phyloP scores from a whole-genome alignment of 2,797 vertebrate species.

The Gobionotothen gibberifrons region DNA sequence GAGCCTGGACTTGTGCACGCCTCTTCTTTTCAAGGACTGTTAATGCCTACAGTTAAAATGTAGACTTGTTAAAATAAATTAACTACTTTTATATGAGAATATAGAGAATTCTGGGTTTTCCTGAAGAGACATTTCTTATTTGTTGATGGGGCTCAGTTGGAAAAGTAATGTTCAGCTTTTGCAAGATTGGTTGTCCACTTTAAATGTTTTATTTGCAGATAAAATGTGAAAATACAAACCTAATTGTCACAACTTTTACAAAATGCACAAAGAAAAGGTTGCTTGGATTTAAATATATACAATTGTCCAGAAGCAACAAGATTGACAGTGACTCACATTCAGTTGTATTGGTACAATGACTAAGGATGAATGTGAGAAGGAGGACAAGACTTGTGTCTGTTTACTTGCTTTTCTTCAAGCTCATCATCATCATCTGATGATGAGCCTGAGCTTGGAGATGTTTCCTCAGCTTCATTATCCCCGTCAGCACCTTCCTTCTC shows the following conservation, averaged over 20 bases:
- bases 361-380: slow-evolving; percentile 11
- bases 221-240: slow-evolving; percentile 11
- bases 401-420: slow-evolving; percentile 29
- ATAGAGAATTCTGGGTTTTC: too few relatives aligned
- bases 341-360: neutral
- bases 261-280: neutral
- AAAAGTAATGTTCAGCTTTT: neutral
- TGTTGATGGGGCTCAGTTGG: too few relatives aligned
- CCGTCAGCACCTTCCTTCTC: slow-evolving; percentile 39
- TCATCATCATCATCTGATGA: slow-evolving; percentile 50
- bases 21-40: too few relatives aligned
- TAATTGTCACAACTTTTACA: neutral
- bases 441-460: slow-evolving; percentile 55
- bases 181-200: neutral
- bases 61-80: too few relatives aligned
- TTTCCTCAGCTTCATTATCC: slow-evolving; percentile 44
- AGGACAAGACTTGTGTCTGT: slow-evolving; percentile 34
- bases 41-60: too few relatives aligned
- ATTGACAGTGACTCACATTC: neutral
- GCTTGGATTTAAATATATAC: neutral
- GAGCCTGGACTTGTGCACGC: too few relatives aligned
- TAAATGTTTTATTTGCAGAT: slow-evolving; percentile 31
- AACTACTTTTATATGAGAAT: too few relatives aligned
- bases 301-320: neutral
- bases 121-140: too few relatives aligned